A percentile compares a stretch with the other conserved stretches of the same genome.
phyloP scores from a whole-genome alignment of 2,888 invertebrate genomes.

The Cordilura impudica region DNA sequence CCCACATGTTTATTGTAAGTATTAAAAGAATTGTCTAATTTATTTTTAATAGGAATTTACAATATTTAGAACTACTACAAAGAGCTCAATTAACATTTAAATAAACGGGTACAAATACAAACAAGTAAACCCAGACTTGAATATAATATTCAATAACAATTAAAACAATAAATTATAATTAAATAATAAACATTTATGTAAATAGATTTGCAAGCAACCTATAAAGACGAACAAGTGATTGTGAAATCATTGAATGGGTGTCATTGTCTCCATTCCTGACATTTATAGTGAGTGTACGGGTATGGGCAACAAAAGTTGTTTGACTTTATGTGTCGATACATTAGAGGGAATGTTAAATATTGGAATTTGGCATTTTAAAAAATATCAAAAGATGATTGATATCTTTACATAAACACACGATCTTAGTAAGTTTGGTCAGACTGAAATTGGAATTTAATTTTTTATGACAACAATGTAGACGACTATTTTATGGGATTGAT shows the following conservation, averaged over 20 bases:
- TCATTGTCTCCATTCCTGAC: neutral
- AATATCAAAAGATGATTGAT: too few species aligned
- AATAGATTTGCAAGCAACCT: constrained; percentile 6
- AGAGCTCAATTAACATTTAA: neutral
- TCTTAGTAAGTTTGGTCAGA: too few species aligned
- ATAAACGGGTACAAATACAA: neutral
- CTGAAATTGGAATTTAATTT: too few species aligned
- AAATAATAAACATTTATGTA: constrained; percentile 41
- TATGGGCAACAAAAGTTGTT: too few species aligned
- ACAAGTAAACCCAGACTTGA: too few species aligned
- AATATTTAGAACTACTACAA: neutral
- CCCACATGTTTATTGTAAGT: neutral
- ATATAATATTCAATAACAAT: neutral
- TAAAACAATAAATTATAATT: constrained; percentile 42
- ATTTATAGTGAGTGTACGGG: neutral
- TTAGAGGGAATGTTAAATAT: too few species aligned
- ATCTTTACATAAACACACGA: too few species aligned
- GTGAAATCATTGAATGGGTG: constrained; percentile 26
- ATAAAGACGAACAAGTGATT: constrained; percentile 33
- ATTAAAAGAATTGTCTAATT: too few species aligned
- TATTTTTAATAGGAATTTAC: neutral
- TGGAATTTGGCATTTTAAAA: too few species aligned
- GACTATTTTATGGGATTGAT: too few species aligned
- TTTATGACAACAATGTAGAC: too few species aligned
- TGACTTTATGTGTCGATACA: too few species aligned